Conservation (phyloP, 2,113 vertebrate genomes). For the Seriola quinqueradiata region DNA sequence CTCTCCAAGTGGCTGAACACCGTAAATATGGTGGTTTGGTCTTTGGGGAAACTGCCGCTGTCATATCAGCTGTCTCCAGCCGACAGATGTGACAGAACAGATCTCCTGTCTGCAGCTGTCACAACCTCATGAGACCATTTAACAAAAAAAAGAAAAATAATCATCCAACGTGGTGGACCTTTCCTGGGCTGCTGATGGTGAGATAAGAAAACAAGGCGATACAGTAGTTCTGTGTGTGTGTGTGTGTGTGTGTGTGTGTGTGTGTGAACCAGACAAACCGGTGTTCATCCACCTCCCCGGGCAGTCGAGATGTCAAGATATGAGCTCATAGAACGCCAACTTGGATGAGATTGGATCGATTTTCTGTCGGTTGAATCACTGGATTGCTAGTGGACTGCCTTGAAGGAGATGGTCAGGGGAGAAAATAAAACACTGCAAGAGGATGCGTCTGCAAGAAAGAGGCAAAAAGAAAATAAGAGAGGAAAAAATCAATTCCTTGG, state of each 20-base stretch:
- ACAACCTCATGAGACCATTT: conserved; percentile 7
- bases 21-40: conserved; percentile 19
- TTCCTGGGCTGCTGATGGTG: conserved; percentile 1
- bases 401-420: conserved; percentile 22
- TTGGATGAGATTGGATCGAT: conserved; percentile 68
- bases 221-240: background rate
- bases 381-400: conserved; percentile 52
- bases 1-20: background rate
- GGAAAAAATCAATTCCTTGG: conserved; percentile 60
- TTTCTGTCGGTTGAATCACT: conserved; percentile 66
- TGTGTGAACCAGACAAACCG: conserved; percentile 10
- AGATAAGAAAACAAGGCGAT: conserved; percentile 24
- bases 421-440: conserved; percentile 37
- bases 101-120: background rate
- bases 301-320: conserved; percentile 55
- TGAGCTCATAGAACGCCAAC: conserved; percentile 41
- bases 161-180: background rate
- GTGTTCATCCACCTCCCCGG: conserved; percentile 27
- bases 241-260: conserved; percentile 24
- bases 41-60: conserved; percentile 14
- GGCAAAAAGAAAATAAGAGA: background rate
- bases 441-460: conserved; percentile 21
- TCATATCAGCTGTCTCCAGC: conserved; percentile 26
- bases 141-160: conserved; percentile 21
- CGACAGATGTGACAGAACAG: conserved; percentile 1